A percentile compares a stretch with the other conserved stretches of the same genome.
Conservation (phyloP, 2,113 vertebrate species). For the Anser cygnoides region DNA sequence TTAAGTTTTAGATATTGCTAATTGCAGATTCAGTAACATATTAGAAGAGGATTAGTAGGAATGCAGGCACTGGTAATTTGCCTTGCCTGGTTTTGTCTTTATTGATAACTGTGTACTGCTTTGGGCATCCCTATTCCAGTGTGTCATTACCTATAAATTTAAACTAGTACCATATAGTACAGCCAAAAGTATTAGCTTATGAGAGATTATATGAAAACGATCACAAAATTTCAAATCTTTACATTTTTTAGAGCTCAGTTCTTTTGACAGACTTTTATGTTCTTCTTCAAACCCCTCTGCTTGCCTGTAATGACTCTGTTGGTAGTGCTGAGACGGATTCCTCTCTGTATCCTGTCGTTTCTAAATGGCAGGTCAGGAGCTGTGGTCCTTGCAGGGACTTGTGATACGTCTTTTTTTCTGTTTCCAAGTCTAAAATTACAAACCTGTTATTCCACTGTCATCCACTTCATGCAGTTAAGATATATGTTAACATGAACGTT, state of each 20-base stretch:
- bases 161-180: neutral
- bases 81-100: neutral
- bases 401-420: conserved; percentile 32
- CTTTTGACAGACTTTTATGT: neutral
- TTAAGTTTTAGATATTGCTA: neutral
- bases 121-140: neutral
- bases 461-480: neutral
- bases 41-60: neutral
- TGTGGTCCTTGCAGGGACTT: conserved; percentile 64
- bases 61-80: neutral
- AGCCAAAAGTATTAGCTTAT: neutral
- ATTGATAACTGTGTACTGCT: neutral
- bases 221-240: neutral
- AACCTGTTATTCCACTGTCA: neutral
- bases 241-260: neutral
- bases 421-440: conserved; percentile 65
- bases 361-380: conserved; percentile 60
- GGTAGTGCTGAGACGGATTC: neutral
- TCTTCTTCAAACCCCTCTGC: neutral
- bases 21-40: neutral
- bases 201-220: neutral
- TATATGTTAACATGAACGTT: neutral
- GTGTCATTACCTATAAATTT: neutral
- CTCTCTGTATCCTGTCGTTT: neutral
- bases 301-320: conserved; percentile 71